Evolutionary conservation across 1,140 invertebrate species (phyloP), one percentile per base, ranked within the genome.

Genomic region (Brachionus sp.): DNA sequence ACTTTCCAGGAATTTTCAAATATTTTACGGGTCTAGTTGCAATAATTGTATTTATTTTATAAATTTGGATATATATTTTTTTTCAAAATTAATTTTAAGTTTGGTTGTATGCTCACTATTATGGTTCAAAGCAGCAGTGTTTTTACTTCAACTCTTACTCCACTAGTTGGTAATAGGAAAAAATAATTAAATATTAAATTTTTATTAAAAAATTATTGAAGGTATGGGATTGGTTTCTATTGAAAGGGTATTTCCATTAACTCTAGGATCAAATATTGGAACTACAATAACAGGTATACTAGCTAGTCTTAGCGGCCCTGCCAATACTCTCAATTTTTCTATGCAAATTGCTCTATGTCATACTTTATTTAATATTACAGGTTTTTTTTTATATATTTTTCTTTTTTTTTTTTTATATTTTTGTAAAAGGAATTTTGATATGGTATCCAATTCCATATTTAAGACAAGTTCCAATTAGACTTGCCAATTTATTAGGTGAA

Each of bases 131-230:
- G 91, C 53, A 91, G 90, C 84, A 92, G 91, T 23, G 90, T 93
- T 37, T 92, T 92, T 86, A 92, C 92, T 1, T 92, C 92, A 16
- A 89, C 91, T 0, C 85, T 92, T 5, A 92, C 91, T 6, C 92
- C 92, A 0, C 86, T 92, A 5, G 91, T 92, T 9, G 92, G 92
- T 12, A 70, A 70, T 87, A 88, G 3, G 84, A 92, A 10, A 91
- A 92, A 25, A 85, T 91, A 53, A 90, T 92, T 84, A 92, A 92
- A 85, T 91, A 91, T 0, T 85, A 92, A 13, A 91, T 91, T 12
- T 86, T 92, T 12, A 92, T 92, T 86, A 89, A 92, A 75, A 42
- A 42, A 42, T 29, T 4, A 29, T 64, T 35, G 7, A 5, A 70
- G 66, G 66, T 12, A 86, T 92, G n/a, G 92, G 92, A 0, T 88